Percentiles rank a stretch among this genome's conserved stretches.
Conservation (phyloP, 2,797 vertebrate genomes). For the Poeciliopsis paucimaculata region DNA sequence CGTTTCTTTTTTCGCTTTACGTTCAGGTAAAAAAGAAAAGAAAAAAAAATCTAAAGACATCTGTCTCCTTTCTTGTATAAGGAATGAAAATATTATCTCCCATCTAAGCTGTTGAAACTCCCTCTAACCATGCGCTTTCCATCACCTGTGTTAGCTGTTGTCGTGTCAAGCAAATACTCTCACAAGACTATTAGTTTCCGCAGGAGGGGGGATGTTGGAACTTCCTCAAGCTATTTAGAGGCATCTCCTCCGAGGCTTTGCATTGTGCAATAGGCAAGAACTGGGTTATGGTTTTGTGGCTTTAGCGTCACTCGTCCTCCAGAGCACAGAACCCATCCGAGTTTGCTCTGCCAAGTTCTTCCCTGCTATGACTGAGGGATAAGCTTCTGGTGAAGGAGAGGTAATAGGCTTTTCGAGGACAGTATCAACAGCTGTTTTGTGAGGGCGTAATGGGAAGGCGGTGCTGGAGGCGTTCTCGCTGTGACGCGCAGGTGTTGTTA, state of each 20-base stretch:
- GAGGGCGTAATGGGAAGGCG: background rate
- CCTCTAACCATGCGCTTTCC: slow-evolving; percentile 27
- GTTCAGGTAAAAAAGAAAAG: slow-evolving; percentile 64
- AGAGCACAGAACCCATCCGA: slow-evolving; percentile 47
- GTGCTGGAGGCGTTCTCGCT: slow-evolving; percentile 25
- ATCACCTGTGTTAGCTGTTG: slow-evolving; percentile 43
- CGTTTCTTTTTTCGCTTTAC: slow-evolving; percentile 38
- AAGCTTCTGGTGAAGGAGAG: slow-evolving; percentile 57
- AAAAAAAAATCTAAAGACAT: slow-evolving; percentile 60
- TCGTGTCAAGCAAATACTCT: slow-evolving; percentile 55
- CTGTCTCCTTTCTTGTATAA: slow-evolving; percentile 31
- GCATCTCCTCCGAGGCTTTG: slow-evolving; percentile 46
- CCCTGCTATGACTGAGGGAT: slow-evolving; percentile 51
- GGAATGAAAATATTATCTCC: slow-evolving; percentile 62
- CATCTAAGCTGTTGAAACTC: slow-evolving; percentile 36
- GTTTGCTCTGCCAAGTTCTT: slow-evolving; percentile 45
- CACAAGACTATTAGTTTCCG: slow-evolving; percentile 31
- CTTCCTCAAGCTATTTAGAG: slow-evolving; percentile 37
- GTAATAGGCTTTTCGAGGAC: slow-evolving; percentile 64
- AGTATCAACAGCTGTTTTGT: slow-evolving; percentile 41
- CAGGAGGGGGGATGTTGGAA: slow-evolving; percentile 34
- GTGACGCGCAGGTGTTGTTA: slow-evolving; percentile 9
- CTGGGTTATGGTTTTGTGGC: slow-evolving; percentile 47
- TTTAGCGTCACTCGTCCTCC: slow-evolving; percentile 61
- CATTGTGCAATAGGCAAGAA: slow-evolving; percentile 46